These are phyloP conservation scores for Selene dorsalis DNA, from an alignment of 2,797 vertebrate genomes.

Conservation along the genomic window DNA sequence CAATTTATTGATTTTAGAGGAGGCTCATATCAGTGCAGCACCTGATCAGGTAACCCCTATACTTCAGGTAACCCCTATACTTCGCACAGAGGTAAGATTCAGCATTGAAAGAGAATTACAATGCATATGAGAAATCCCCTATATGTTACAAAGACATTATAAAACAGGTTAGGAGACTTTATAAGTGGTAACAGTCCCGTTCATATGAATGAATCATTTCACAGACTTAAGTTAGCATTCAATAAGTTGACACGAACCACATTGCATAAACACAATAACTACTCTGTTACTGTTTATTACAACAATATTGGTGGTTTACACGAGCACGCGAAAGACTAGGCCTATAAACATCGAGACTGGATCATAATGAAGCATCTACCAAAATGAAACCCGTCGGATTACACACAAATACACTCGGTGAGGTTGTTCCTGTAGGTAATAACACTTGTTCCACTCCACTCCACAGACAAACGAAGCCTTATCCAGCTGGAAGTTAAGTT, in stretches of 20 bases:
- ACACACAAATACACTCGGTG: not conserved
- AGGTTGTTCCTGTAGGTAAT: not conserved
- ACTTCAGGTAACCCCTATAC: not conserved
- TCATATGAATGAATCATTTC: conserved; percentile 12
- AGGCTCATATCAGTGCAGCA: not conserved
- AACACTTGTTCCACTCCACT: not conserved
- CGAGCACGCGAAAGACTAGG: too few species aligned
- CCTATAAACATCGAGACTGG: not conserved
- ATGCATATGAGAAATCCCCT: not conserved
- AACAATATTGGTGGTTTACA: too few species aligned
- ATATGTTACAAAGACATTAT: not conserved
- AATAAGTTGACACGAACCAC: too few species aligned
- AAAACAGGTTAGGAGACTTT: not conserved
- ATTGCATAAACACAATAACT: too few species aligned
- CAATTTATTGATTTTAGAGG: not conserved
- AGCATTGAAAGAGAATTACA: not conserved
- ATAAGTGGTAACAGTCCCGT: not conserved
- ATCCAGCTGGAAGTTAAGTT: not conserved
- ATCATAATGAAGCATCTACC: not conserved
- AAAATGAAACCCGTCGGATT: conserved; percentile 35
- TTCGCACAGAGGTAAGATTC: too few species aligned
- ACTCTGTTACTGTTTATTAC: too few species aligned
- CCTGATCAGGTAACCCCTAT: not conserved
- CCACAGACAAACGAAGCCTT: not conserved
- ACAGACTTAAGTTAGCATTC: conserved; percentile 10